These are phyloP conservation scores for Epirrita christyi DNA, from an alignment of 2,888 invertebrate genomes.

Conservation along the genomic window DNA sequence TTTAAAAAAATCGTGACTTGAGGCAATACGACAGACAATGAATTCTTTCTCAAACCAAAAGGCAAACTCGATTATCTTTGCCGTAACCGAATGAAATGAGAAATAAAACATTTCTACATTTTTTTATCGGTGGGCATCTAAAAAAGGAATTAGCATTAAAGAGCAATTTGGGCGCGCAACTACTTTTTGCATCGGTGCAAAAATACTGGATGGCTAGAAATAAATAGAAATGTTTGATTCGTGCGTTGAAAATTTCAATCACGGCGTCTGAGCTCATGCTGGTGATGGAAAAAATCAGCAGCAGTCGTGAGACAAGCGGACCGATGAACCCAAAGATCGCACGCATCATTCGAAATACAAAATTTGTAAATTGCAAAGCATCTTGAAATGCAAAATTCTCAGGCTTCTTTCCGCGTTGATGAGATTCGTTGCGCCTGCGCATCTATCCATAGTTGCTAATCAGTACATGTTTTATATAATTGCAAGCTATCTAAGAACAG, in stretches of 20 bases:
- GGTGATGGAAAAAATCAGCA: slow-evolving; percentile 57
- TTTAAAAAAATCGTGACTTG: slow-evolving; percentile 35
- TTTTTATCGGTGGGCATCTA: slow-evolving; percentile 32
- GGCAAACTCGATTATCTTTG: slow-evolving; percentile 41
- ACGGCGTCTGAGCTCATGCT: slow-evolving; percentile 58
- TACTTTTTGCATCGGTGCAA: slow-evolving; percentile 73
- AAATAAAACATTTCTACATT: slow-evolving; percentile 57
- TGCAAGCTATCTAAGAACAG: slow-evolving; percentile 55
- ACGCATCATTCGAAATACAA: slow-evolving; percentile 76
- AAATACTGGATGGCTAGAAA: slow-evolving; percentile 61
- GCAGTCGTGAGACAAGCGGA: slow-evolving; percentile 62
- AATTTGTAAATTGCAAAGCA: slow-evolving; percentile 75
- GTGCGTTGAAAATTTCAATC: slow-evolving; percentile 78
- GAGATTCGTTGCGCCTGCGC: slow-evolving; percentile 66
- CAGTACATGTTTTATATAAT: slow-evolving; percentile 40
- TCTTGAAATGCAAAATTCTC: slow-evolving; percentile 53
- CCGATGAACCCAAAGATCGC: slow-evolving; percentile 74
- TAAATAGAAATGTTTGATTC: slow-evolving; percentile 52
- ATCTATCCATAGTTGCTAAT: slow-evolving; percentile 18
- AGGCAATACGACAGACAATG: slow-evolving; percentile 31
- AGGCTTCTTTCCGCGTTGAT: slow-evolving; percentile 53
- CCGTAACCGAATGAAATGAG: slow-evolving; percentile 61
- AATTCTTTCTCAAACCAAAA: slow-evolving; percentile 29
- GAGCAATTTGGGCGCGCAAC: slow-evolving; percentile 54
- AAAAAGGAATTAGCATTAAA: slow-evolving; percentile 62